Percentiles rank a stretch among this genome's conserved stretches.
phyloP scores from a whole-genome alignment of 2,888 invertebrate species.

The Epinotia bilunana region DNA sequence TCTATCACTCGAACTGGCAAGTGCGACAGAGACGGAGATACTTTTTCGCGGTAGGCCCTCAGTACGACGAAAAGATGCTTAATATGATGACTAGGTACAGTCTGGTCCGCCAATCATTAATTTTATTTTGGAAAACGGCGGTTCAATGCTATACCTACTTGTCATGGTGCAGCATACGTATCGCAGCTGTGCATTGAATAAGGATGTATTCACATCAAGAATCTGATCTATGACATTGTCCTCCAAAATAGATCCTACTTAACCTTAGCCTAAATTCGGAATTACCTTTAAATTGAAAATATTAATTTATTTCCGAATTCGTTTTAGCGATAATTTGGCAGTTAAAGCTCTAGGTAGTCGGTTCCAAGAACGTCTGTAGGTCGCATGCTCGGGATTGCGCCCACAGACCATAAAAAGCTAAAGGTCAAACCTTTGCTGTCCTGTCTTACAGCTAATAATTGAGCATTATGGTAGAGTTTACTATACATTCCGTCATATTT shows the following conservation, averaged over 20 bases:
- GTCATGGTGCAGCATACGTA: no score
- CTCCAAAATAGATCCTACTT: not conserved
- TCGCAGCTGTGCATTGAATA: no score
- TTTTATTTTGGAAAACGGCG: no score
- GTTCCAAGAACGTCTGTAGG: conserved; percentile 45
- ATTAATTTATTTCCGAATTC: conserved; percentile 7
- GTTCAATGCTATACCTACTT: no score
- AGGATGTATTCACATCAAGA: no score
- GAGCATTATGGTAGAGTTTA: conserved; percentile 3
- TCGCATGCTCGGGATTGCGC: conserved; percentile 19
- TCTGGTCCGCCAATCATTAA: no score
- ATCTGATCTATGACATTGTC: not conserved
- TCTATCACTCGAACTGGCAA: no score
- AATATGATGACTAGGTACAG: no score
- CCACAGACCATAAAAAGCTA: conserved; percentile 41
- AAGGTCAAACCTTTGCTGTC: conserved; percentile 40
- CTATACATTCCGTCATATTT: not conserved
- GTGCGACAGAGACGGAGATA: no score
- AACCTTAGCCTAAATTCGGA: not conserved
- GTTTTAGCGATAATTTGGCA: conserved; percentile 29
- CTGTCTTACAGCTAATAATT: conserved; percentile 23
- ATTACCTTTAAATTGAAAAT: not conserved
- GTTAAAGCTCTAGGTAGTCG: conserved; percentile 42
- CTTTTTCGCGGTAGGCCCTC: no score
- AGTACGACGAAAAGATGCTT: no score